Percentiles rank a stretch among this genome's conserved stretches.
Evolutionary conservation across 2,888 invertebrate species (phyloP).

Genomic region (Mythimna vitellina): DNA sequence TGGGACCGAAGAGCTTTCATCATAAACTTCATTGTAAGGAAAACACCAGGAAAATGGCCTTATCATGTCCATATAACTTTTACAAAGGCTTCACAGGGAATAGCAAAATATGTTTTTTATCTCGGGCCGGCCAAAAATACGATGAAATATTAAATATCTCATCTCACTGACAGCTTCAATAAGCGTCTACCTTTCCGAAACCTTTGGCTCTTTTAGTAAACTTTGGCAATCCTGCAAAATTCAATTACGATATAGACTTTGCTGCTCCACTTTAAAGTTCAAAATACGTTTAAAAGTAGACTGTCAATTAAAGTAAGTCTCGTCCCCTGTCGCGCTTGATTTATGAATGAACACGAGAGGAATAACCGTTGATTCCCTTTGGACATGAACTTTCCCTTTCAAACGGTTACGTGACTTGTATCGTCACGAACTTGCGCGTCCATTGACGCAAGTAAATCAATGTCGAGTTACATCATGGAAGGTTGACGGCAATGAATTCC

Average conservation of each 20-base stretch:
- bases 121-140: conserved; percentile 38
- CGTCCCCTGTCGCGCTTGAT: conserved; percentile 66
- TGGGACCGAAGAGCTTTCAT: conserved; percentile 34
- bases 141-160: conserved; percentile 59
- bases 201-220: conserved; percentile 45
- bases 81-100: conserved; percentile 50
- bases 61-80: conserved; percentile 45
- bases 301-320: conserved; percentile 62
- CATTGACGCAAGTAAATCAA: conserved; percentile 67
- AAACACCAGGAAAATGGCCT: conserved; percentile 44
- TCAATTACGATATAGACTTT: conserved; percentile 49
- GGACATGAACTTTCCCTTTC: conserved; percentile 76
- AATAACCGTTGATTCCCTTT: conserved; percentile 71
- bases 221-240: conserved; percentile 37
- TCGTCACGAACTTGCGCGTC: conserved; percentile 56
- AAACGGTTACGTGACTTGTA: conserved; percentile 69
- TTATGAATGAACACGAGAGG: conserved; percentile 75
- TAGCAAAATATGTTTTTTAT: conserved; percentile 50
- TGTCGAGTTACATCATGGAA: conserved; percentile 57
- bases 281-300: conserved; percentile 37
- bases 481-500: conserved; percentile 64
- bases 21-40: conserved; percentile 35
- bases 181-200: conserved; percentile 44
- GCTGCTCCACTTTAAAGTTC: conserved; percentile 50
- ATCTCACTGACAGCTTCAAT: conserved; percentile 54